These are phyloP conservation scores for Mormyrus proboscirostris DNA, from an alignment of 2,797 vertebrate genomes.

Conservation along the genomic window DNA sequence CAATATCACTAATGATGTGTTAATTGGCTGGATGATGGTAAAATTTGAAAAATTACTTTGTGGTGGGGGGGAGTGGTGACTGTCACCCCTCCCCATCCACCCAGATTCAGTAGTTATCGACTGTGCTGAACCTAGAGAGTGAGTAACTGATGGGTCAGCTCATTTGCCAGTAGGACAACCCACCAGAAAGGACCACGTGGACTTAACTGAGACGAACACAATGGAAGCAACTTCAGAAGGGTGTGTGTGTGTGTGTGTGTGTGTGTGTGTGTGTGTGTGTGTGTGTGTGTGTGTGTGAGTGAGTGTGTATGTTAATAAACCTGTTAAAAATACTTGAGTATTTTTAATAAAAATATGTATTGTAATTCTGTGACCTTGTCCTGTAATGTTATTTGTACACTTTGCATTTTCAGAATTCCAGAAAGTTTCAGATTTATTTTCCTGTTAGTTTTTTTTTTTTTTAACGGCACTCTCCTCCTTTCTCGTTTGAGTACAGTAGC, in stretches of 20 bases:
- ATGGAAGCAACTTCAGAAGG: not conserved
- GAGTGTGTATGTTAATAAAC: not conserved
- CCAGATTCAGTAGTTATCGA: not conserved
- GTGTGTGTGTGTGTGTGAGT: no score
- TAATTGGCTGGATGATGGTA: not conserved
- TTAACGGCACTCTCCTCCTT: not conserved
- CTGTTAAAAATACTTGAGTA: constrained; percentile 6
- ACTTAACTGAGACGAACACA: not conserved
- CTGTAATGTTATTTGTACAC: not conserved
- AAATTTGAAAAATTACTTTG: not conserved
- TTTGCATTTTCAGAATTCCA: not conserved
- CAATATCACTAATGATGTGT: not conserved
- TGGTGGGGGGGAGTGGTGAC: not conserved
- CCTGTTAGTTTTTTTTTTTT: not conserved
- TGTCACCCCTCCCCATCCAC: not conserved
- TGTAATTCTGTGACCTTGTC: not conserved
- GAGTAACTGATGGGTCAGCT: not conserved
- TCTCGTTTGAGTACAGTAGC: not conserved
- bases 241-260: not conserved
- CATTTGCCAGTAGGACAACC: not conserved
- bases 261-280: not conserved
- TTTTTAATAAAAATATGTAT: constrained; percentile 23
- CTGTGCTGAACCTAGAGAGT: not conserved
- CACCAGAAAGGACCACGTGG: not conserved
- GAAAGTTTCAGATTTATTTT: not conserved